These are phyloP conservation scores for Corythornis madagascariensis DNA, from an alignment of 2,113 vertebrate species.

Conservation along the genomic window DNA sequence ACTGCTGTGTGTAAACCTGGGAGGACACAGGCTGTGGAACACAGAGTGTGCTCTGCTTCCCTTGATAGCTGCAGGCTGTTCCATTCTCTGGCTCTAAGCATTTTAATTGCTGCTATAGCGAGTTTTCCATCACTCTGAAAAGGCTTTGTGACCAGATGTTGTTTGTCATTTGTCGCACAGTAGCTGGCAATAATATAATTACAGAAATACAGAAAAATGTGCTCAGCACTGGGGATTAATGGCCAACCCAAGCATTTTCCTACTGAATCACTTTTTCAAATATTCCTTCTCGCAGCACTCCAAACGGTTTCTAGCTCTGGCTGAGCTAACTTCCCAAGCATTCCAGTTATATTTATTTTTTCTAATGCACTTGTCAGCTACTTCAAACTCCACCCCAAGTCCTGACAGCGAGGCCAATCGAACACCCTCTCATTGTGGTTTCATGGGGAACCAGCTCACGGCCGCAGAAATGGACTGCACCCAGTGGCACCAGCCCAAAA, in stretches of 20 bases:
- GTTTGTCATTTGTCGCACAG: constrained; percentile 57
- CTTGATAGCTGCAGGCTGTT: background rate
- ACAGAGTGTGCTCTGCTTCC: background rate
- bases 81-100: background rate
- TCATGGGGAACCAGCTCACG: constrained; percentile 7
- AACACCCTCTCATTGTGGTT: constrained; percentile 44
- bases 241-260: constrained; percentile 39
- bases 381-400: constrained; percentile 47
- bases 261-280: constrained; percentile 35
- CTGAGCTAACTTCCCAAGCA: constrained; percentile 56
- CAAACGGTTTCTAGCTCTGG: constrained; percentile 50
- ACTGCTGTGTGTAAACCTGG: background rate
- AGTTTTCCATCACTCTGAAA: background rate
- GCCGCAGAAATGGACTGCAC: constrained; percentile 55
- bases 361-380: constrained; percentile 58
- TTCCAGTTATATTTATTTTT: constrained; percentile 68
- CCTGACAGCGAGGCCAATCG: constrained; percentile 20
- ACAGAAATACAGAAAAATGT: constrained; percentile 30
- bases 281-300: constrained; percentile 3
- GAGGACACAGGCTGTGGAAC: background rate
- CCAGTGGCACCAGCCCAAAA: constrained; percentile 49
- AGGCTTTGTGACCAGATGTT: constrained; percentile 47
- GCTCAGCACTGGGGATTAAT: constrained; percentile 5
- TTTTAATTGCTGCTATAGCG: constrained; percentile 7
- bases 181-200: constrained; percentile 49